Conservation (phyloP, 2,113 vertebrate species). For the Nipponia nippon region DNA sequence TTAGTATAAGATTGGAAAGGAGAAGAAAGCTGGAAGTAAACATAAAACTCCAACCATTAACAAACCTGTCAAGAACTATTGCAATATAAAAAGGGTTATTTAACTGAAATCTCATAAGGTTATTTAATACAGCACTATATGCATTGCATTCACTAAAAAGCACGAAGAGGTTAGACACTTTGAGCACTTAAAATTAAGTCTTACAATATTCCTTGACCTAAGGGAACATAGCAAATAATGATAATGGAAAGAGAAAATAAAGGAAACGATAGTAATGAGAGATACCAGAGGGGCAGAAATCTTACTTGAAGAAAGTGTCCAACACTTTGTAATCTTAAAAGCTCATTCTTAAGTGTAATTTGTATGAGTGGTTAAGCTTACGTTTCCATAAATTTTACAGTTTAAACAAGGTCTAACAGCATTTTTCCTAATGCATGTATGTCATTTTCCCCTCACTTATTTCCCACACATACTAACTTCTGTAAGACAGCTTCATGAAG, state of each 20-base stretch:
- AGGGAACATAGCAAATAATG: neutral
- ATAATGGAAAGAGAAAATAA: neutral
- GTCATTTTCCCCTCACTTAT: neutral
- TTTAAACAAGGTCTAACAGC: neutral
- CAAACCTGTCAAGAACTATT: neutral
- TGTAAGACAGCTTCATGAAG: neutral
- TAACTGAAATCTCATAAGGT: neutral
- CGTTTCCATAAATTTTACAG: neutral
- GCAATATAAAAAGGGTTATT: neutral
- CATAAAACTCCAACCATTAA: neutral
- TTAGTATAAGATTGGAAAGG: neutral
- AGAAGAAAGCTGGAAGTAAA: neutral
- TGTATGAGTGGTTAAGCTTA: neutral
- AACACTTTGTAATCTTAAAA: neutral
- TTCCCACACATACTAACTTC: neutral
- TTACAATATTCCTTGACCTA: neutral
- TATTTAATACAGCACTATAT: neutral
- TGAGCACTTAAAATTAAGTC: neutral
- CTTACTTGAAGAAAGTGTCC: neutral
- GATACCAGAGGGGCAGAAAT: neutral
- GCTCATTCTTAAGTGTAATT: neutral
- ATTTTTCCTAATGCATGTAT: neutral
- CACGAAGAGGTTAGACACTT: neutral
- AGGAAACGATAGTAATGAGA: neutral
- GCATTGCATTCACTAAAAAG: neutral